Evolutionary conservation across 2,113 vertebrate genomes (phyloP).

Genomic region (Hippocampus guttulatus): DNA sequence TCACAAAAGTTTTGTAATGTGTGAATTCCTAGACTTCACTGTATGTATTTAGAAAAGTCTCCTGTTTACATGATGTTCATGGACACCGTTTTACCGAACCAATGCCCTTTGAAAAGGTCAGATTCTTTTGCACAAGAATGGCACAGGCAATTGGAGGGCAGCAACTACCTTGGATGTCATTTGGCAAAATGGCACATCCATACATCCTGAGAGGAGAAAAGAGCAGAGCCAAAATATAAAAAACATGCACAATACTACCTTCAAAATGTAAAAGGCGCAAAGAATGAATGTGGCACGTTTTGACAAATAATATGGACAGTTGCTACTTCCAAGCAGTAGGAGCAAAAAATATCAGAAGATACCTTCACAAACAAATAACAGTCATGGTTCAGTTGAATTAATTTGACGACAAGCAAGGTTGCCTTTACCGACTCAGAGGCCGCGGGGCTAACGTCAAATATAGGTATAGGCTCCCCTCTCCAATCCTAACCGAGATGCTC

Average conservation of each 20-base stretch:
- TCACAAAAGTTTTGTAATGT: too few relatives aligned
- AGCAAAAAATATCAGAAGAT: not conserved
- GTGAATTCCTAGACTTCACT: not conserved
- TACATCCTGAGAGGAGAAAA: not conserved
- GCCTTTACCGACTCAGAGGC: too few relatives aligned
- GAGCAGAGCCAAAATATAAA: not conserved
- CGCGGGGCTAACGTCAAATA: too few relatives aligned
- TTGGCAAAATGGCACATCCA: slow-evolving; percentile 11
- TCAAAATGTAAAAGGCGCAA: not conserved
- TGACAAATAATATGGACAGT: not conserved
- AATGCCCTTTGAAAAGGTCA: slow-evolving; percentile 37
- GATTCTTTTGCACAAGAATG: slow-evolving; percentile 30
- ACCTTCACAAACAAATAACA: not conserved
- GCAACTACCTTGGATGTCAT: slow-evolving; percentile 11
- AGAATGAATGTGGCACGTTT: not conserved
- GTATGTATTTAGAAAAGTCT: not conserved
- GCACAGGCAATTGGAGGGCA: slow-evolving; percentile 13
- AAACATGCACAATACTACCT: not conserved
- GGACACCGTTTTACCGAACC: slow-evolving; percentile 12
- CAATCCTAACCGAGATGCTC: too few relatives aligned
- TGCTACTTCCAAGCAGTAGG: not conserved
- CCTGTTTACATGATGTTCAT: not conserved
- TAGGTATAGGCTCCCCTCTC: too few relatives aligned
- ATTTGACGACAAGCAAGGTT: too few relatives aligned
- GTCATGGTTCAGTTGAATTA: too few relatives aligned